Percentiles rank a stretch among this genome's conserved stretches.
Evolutionary conservation across 2,797 vertebrate genomes (phyloP).

Genomic region (Sebastes nivosus): DNA sequence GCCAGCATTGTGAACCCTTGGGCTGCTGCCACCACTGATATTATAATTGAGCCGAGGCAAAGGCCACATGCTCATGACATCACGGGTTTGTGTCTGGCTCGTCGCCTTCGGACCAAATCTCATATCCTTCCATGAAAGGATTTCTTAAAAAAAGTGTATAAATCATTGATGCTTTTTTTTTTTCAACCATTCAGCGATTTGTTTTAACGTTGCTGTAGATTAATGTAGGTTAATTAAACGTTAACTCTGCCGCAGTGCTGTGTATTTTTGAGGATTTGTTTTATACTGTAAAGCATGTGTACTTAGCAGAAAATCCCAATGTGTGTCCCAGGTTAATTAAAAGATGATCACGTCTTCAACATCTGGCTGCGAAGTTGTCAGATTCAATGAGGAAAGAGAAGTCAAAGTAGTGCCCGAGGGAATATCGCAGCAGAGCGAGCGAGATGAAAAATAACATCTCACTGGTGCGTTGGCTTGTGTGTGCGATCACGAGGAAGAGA

Average conservation of each 20-base stretch:
- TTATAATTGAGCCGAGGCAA: constrained; percentile 12
- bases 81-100: neutral
- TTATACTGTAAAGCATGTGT: constrained; percentile 1
- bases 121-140: neutral
- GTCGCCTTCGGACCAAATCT: neutral
- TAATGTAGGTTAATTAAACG: constrained; percentile 32
- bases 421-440: constrained; percentile 36
- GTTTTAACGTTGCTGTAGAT: constrained; percentile 5
- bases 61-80: constrained; percentile 16
- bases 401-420: constrained; percentile 50
- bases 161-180: neutral
- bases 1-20: constrained; percentile 9
- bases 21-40: constrained; percentile 22
- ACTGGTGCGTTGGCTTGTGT: constrained; percentile 21
- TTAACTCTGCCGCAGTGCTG: neutral
- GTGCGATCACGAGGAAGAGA: constrained; percentile 24
- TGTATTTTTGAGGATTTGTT: neutral
- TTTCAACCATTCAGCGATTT: neutral
- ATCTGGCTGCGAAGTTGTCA: constrained; percentile 66
- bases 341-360: constrained; percentile 65
- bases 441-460: constrained; percentile 60
- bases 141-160: neutral
- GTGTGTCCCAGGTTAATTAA: constrained; percentile 68
- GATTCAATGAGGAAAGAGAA: constrained; percentile 54
- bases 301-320: constrained; percentile 29